Conservation (phyloP, 2,888 invertebrate species). For the Drosophila barbarae region DNA sequence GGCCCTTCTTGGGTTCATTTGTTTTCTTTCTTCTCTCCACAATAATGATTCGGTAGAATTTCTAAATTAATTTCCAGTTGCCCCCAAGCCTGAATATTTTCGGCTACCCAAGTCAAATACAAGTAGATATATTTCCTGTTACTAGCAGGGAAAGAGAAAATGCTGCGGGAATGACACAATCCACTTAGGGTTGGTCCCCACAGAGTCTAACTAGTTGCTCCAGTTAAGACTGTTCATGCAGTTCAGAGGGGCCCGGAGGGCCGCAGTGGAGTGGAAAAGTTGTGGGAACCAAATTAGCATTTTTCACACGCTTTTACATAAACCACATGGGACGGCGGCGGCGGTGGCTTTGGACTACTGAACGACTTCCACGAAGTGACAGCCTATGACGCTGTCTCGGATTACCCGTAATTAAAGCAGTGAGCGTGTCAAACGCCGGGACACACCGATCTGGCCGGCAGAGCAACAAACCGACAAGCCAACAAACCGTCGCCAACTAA, state of each 20-base stretch:
- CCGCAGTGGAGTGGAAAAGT: constrained; percentile 58
- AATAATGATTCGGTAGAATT: constrained; percentile 56
- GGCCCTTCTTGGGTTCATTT: constrained; percentile 54
- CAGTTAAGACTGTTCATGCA: constrained; percentile 8
- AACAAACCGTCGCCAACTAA: constrained; percentile 41
- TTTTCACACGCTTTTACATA: constrained; percentile 74
- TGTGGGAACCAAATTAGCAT: constrained; percentile 76
- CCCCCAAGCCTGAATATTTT: constrained; percentile 51
- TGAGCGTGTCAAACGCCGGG: constrained; percentile 57
- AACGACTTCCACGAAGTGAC: constrained; percentile 50
- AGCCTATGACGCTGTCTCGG: constrained; percentile 56
- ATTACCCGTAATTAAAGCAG: constrained; percentile 65
- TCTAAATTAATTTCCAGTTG: constrained; percentile 61
- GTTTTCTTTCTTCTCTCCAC: constrained; percentile 51
- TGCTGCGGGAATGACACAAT: constrained; percentile 41
- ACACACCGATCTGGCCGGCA: constrained; percentile 1
- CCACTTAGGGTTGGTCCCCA: constrained; percentile 43
- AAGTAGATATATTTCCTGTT: constrained; percentile 54
- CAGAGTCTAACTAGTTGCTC: constrained; percentile 50
- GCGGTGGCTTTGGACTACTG: constrained; percentile 25
- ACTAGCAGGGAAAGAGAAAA: constrained; percentile 65
- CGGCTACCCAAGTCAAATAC: constrained; percentile 21
- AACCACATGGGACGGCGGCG: constrained; percentile 16
- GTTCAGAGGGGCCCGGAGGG: constrained; percentile 21
- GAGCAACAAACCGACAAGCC: constrained; percentile 54